A percentile compares a stretch with the other conserved stretches of the same genome.
phyloP scores from a whole-genome alignment of 2,888 invertebrate genomes.

The Napeogenes sylphis region DNA sequence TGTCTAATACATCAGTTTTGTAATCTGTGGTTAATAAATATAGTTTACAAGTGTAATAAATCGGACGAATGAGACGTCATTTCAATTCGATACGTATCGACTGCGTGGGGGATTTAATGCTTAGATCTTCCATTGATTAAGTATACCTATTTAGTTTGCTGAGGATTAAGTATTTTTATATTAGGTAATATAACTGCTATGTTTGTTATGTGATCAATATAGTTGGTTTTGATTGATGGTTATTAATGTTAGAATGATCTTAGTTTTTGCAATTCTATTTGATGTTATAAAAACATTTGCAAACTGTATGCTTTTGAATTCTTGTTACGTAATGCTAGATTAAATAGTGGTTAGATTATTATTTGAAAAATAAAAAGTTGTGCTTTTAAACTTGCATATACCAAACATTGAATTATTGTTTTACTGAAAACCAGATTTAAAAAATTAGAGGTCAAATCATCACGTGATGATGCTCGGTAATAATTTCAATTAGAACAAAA shows the following conservation, averaged over 20 bases:
- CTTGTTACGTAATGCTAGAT: too few relatives aligned
- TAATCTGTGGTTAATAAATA: conserved; percentile 40
- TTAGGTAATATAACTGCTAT: conserved; percentile 33
- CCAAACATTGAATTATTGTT: too few relatives aligned
- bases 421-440: too few relatives aligned
- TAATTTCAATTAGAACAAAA: too few relatives aligned
- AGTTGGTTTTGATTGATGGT: conserved; percentile 16
- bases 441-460: too few relatives aligned
- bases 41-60: conserved; percentile 59
- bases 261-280: conserved; percentile 12
- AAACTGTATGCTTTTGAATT: too few relatives aligned
- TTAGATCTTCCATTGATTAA: conserved; percentile 66
- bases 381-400: too few relatives aligned
- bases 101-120: conserved; percentile 60
- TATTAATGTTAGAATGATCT: conserved; percentile 18
- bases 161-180: conserved; percentile 48
- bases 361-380: too few relatives aligned
- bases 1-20: conserved; percentile 5
- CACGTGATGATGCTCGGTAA: too few relatives aligned
- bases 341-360: too few relatives aligned
- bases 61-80: conserved; percentile 74
- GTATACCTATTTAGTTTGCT: conserved; percentile 62
- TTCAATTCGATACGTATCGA: conserved; percentile 69
- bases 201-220: conserved; percentile 15
- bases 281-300: background rate